These are phyloP conservation scores for Cancer borealis DNA, from an alignment of 2,888 invertebrate genomes.

Conservation along the genomic window DNA sequence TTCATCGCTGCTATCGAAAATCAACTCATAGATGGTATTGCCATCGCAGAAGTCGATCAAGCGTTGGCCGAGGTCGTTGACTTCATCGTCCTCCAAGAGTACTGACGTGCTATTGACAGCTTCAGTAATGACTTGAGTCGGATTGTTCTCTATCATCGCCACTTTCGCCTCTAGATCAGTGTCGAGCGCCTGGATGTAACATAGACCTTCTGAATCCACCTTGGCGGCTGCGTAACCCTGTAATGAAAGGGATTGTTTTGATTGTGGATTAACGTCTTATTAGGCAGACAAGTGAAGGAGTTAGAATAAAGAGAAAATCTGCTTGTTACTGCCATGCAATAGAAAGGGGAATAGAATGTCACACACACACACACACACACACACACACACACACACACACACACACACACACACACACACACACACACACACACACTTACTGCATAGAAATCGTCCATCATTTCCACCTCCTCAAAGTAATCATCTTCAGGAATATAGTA, in stretches of 20 bases:
- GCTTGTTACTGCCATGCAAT: not conserved
- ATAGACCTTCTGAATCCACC: conserved; percentile 33
- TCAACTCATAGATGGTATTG: not conserved
- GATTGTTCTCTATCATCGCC: not conserved
- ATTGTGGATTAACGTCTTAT: not conserved
- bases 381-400: conserved; percentile 33
- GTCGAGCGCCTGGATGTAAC: conserved; percentile 34
- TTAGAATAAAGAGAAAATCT: not conserved
- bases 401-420: conserved; percentile 38
- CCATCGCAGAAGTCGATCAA: not conserved
- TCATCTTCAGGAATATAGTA: conserved; percentile 17
- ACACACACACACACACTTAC: conserved; percentile 56
- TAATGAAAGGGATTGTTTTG: not conserved
- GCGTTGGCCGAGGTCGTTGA: not conserved
- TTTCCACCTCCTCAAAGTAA: conserved; percentile 42
- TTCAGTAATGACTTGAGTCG: not conserved
- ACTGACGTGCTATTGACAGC: not conserved
- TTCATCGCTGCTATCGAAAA: not conserved
- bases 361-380: conserved; percentile 51
- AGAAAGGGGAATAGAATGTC: not conserved
- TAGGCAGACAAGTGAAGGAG: not conserved
- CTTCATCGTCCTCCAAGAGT: not conserved
- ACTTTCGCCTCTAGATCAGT: conserved; percentile 12
- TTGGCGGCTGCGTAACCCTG: conserved; percentile 47
- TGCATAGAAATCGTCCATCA: conserved; percentile 38